Evolutionary conservation across 2,797 vertebrate genomes (phyloP).

Genomic region (Sebastes diploproa): DNA sequence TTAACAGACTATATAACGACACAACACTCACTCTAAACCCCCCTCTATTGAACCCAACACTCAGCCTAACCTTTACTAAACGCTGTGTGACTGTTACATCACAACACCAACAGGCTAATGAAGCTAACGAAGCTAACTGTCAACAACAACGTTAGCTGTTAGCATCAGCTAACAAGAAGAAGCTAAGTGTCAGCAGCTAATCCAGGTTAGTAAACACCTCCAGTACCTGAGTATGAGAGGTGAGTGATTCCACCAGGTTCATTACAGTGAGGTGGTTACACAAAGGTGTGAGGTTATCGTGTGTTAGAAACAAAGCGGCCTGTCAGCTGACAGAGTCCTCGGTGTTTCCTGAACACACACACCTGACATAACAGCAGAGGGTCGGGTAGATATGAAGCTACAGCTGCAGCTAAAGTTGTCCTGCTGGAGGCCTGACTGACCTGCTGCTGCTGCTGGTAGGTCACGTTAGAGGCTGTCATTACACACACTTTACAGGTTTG

Average conservation of each 20-base stretch:
- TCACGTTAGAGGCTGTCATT: neutral
- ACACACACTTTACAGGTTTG: neutral
- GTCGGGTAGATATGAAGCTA: constrained; percentile 16
- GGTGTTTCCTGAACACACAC: constrained; percentile 72
- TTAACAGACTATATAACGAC: neutral
- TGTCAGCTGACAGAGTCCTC: constrained; percentile 48
- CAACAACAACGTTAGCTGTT: constrained; percentile 17
- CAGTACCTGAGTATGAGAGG: neutral
- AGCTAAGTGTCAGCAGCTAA: neutral
- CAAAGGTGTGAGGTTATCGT: neutral
- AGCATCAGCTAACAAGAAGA: neutral
- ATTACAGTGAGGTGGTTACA: neutral
- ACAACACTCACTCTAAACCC: neutral
- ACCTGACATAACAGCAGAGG: constrained; percentile 21
- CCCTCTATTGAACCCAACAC: neutral
- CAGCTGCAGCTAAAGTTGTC: constrained; percentile 64
- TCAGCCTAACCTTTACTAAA: neutral
- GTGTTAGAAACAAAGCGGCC: constrained; percentile 34
- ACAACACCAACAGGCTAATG: constrained; percentile 45
- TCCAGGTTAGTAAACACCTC: neutral
- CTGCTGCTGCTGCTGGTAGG: constrained; percentile 28
- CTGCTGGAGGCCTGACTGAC: constrained; percentile 56
- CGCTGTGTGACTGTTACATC: neutral
- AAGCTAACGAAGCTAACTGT: constrained; percentile 44
- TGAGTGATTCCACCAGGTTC: neutral